A percentile compares a stretch with the other conserved stretches of the same genome.
Conservation (phyloP, 2,888 invertebrate genomes). For the Clusia tigrina region DNA sequence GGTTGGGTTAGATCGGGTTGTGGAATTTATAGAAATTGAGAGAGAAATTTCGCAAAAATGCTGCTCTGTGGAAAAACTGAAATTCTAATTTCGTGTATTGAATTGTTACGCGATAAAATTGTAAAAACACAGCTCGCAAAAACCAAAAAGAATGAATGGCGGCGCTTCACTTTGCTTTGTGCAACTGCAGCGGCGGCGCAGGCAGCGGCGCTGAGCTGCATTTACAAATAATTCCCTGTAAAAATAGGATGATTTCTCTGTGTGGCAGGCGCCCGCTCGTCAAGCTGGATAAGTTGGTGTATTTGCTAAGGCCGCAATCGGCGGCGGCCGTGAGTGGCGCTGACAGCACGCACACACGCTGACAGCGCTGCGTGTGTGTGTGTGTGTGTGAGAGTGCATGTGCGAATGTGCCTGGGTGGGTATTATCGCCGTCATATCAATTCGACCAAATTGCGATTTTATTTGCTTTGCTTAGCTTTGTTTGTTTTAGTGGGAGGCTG, state of each 20-base stretch:
- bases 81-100: conserved; percentile 7
- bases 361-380: background rate
- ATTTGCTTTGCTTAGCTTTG: conserved; percentile 6
- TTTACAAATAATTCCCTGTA: conserved; percentile 6
- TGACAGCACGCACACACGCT: background rate
- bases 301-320: conserved; percentile 4
- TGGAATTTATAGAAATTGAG: conserved; percentile 6
- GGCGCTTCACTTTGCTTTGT: no score
- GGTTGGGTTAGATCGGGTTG: no score
- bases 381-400: background rate
- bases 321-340: background rate
- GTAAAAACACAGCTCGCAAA: no score
- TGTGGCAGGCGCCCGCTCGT: background rate
- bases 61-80: no score
- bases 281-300: background rate
- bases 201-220: background rate
- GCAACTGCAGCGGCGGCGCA: no score
- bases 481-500: background rate
- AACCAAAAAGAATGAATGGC: no score
- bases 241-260: background rate
- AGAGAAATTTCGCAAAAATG: no score
- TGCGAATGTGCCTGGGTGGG: background rate
- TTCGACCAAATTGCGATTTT: conserved; percentile 9
- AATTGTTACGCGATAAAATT: background rate
- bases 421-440: background rate